These are phyloP conservation scores for Cyclura pinguis DNA, from an alignment of 2,797 vertebrate genomes.

Conservation along the genomic window DNA sequence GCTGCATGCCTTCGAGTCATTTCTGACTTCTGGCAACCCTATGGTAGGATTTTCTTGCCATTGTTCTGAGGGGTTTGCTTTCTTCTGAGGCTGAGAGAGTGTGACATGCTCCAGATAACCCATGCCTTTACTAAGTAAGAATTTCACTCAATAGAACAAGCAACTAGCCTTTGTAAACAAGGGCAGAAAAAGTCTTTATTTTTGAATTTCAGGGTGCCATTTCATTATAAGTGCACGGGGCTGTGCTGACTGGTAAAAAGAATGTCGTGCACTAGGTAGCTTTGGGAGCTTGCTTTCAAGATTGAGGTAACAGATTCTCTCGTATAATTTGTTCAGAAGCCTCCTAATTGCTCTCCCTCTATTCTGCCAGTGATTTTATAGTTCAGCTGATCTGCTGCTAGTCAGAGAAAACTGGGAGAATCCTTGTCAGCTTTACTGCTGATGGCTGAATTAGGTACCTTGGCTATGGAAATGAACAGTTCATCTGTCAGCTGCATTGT, in stretches of 20 bases:
- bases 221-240: background rate
- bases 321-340: background rate
- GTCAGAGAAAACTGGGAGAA: conserved; percentile 10
- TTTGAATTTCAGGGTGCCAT: background rate
- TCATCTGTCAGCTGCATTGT: conserved; percentile 22
- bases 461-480: conserved; percentile 40
- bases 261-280: too few species aligned
- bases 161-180: background rate
- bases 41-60: too few species aligned
- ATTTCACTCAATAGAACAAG: too few species aligned
- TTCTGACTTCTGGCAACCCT: too few species aligned
- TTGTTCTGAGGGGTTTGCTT: too few species aligned
- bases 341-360: background rate
- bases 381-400: conserved; percentile 24
- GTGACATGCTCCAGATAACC: too few species aligned
- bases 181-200: background rate
- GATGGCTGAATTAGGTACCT: conserved; percentile 19
- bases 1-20: too few species aligned
- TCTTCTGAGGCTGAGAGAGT: too few species aligned
- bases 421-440: conserved; percentile 45
- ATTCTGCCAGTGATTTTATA: background rate
- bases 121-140: too few species aligned
- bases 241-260: background rate
- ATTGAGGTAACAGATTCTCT: background rate
- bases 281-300: too few species aligned